Evolutionary conservation across 2,888 invertebrate species (phyloP).

Genomic region (Tenodera sinensis): DNA sequence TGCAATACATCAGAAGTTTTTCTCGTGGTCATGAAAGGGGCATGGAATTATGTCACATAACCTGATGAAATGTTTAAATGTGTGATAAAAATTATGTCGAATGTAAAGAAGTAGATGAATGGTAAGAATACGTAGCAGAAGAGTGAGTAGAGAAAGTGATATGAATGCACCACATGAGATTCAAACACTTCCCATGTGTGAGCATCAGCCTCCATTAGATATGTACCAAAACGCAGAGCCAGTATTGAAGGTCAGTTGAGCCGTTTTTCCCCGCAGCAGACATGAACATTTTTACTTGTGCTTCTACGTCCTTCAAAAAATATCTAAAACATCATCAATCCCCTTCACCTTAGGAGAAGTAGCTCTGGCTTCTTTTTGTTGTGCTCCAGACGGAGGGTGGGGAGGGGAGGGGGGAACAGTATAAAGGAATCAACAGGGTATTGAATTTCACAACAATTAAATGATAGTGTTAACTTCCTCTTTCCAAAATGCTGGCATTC

Average conservation of each 20-base stretch:
- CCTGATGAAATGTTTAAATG: too few species aligned
- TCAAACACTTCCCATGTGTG: too few species aligned
- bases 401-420: not conserved
- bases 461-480: not conserved
- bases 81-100: too few species aligned
- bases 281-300: not conserved
- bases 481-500: not conserved
- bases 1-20: too few species aligned
- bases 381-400: not conserved
- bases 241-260: not conserved
- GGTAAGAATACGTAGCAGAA: too few species aligned
- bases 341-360: not conserved
- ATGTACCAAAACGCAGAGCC: too few species aligned
- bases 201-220: too few species aligned
- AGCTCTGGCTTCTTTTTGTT: not conserved
- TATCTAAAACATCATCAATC: constrained; percentile 26
- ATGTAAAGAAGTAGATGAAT: too few species aligned
- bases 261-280: not conserved
- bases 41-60: too few species aligned
- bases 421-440: not conserved
- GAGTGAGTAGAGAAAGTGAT: too few species aligned
- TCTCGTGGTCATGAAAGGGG: too few species aligned
- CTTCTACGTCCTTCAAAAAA: constrained; percentile 22
- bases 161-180: too few species aligned
- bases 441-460: constrained; percentile 3